phyloP scores from a whole-genome alignment of 2,797 vertebrate genomes.

The Botia kubotai region DNA sequence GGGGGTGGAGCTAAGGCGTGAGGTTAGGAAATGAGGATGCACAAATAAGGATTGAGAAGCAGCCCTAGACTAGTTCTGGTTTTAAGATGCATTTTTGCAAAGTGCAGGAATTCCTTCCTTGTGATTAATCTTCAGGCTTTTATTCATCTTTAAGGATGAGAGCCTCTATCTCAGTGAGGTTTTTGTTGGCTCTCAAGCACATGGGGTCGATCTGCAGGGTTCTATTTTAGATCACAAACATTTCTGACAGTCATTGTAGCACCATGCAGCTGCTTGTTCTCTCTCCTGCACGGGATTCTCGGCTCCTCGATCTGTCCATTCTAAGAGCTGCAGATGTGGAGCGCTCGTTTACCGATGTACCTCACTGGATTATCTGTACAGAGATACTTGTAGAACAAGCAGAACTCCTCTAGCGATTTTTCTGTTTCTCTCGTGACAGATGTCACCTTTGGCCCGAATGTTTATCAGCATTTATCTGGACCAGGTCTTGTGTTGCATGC shows the following conservation, averaged over 20 bases:
- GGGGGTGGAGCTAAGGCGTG: too few species aligned
- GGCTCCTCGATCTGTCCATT: not conserved
- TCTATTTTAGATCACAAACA: constrained; percentile 47
- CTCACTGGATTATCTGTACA: not conserved
- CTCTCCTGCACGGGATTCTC: not conserved
- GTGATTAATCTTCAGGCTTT: not conserved
- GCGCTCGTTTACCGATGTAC: not conserved
- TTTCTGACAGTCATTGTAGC: constrained; percentile 23
- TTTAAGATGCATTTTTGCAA: not conserved
- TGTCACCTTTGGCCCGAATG: constrained; percentile 18
- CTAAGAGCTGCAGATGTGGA: not conserved
- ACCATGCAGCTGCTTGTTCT: not conserved
- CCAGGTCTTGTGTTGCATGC: constrained; percentile 17
- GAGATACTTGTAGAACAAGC: not conserved
- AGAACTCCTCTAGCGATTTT: not conserved
- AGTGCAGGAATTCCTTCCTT: not conserved
- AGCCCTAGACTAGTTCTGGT: not conserved
- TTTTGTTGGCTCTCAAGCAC: constrained; percentile 2
- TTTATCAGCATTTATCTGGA: constrained; percentile 22
- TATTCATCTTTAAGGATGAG: constrained; percentile 20
- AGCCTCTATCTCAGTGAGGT: constrained; percentile 11
- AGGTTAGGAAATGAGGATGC: too few species aligned
- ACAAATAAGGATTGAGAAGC: too few species aligned
- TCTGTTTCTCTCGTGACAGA: not conserved
- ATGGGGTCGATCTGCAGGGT: constrained; percentile 25